Percentiles rank a stretch among this genome's conserved stretches.
These are phyloP conservation scores for Malaclemys terrapin DNA, from an alignment of 2,113 vertebrate genomes.

Conservation along the genomic window DNA sequence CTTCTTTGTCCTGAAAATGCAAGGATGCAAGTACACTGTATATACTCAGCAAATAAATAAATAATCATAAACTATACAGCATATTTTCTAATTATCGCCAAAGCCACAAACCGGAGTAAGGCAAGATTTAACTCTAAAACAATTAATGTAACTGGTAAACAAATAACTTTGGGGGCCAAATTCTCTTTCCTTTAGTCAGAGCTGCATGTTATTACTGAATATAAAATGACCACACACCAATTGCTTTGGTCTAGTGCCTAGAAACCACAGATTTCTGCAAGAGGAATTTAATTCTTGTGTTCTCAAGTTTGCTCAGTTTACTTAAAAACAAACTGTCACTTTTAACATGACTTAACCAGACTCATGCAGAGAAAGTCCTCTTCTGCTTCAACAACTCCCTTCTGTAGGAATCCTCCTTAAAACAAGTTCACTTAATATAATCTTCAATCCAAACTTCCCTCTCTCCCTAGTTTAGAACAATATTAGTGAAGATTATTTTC, in stretches of 20 bases:
- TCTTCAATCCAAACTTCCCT: not conserved
- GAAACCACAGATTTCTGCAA: not conserved
- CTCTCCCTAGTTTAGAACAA: not conserved
- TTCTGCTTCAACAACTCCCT: not conserved
- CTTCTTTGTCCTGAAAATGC: conserved; percentile 46
- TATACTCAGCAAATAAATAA: conserved; percentile 42
- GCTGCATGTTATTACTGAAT: not conserved
- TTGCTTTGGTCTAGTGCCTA: conserved; percentile 7
- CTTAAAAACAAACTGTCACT: not conserved
- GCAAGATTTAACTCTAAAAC: conserved; percentile 56
- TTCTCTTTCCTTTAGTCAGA: conserved; percentile 27
- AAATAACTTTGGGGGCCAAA: conserved; percentile 1
- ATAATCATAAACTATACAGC: conserved; percentile 47
- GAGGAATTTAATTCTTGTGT: not conserved
- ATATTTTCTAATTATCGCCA: conserved; percentile 52
- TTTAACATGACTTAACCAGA: not conserved
- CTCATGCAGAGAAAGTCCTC: not conserved
- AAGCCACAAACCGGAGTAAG: conserved; percentile 50
- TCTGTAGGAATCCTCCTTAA: not conserved
- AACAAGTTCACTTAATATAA: not conserved
- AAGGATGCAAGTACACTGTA: conserved; percentile 55
- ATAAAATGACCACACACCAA: conserved; percentile 52
- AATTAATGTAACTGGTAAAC: conserved; percentile 41
- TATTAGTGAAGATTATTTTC: not conserved
- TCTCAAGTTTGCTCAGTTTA: not conserved